A percentile compares a stretch with the other conserved stretches of the same genome.
Evolutionary conservation across 2,888 invertebrate species (phyloP).

Genomic region (Dilophus febrilis): DNA sequence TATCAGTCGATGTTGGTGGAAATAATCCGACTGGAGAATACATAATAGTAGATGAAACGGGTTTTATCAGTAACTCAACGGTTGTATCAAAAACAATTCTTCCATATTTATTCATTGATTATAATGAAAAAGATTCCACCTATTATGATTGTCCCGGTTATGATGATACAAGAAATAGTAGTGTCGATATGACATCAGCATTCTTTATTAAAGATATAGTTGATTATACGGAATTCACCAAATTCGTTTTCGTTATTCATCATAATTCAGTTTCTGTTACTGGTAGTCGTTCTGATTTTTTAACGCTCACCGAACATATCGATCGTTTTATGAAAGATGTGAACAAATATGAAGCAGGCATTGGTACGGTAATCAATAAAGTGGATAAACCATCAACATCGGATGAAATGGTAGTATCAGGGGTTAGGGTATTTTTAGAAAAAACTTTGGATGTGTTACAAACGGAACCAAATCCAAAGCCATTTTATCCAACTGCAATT

Average conservation of each 20-base stretch:
- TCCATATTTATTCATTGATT: slow-evolving; percentile 5
- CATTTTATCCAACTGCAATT: slow-evolving; percentile 2
- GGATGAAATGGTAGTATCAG: neutral
- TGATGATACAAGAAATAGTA: slow-evolving; percentile 11
- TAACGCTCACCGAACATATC: too few relatives aligned
- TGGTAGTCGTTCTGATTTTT: too few relatives aligned
- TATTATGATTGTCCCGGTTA: slow-evolving; percentile 12
- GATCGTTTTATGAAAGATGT: too few relatives aligned
- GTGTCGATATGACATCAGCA: slow-evolving; percentile 16
- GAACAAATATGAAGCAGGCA: too few relatives aligned
- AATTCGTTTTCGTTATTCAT: slow-evolving; percentile 14
- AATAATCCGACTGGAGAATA: neutral
- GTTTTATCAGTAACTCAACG: neutral
- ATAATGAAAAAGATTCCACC: neutral
- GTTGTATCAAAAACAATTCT: slow-evolving; percentile 2
- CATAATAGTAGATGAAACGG: neutral
- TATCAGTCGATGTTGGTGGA: neutral
- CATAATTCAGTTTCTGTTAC: slow-evolving; percentile 1
- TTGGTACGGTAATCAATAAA: too few relatives aligned
- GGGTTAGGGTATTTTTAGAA: too few relatives aligned
- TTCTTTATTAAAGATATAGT: slow-evolving; percentile 18
- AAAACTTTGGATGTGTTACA: neutral
- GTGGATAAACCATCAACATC: too few relatives aligned
- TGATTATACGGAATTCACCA: slow-evolving; percentile 12
- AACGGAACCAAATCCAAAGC: neutral